phyloP scores from a whole-genome alignment of 1,140 invertebrate genomes.

The Coptotermes formosanus region DNA sequence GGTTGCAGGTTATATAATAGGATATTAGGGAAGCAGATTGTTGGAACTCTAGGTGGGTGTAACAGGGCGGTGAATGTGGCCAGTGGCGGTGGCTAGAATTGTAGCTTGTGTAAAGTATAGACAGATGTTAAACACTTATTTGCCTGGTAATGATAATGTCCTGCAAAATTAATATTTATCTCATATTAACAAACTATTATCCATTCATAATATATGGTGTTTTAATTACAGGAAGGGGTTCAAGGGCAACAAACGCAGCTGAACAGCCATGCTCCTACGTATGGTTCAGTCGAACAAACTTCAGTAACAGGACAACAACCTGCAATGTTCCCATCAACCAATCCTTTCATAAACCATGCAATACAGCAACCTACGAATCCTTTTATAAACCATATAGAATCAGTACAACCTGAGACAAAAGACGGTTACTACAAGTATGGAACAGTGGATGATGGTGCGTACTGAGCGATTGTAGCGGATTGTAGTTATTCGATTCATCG shows the following conservation, averaged over 20 bases:
- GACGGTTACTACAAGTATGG: conserved; percentile 54
- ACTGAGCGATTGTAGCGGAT: conserved; percentile 43
- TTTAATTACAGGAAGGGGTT: conserved; percentile 22
- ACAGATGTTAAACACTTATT: too few relatives aligned
- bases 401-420: conserved; percentile 59
- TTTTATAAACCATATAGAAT: conserved; percentile 45
- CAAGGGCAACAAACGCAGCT: conserved; percentile 28
- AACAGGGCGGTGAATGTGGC: too few relatives aligned
- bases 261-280: conserved; percentile 42
- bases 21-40: too few relatives aligned
- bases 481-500: neutral
- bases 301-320: conserved; percentile 40
- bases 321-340: conserved; percentile 30
- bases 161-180: neutral
- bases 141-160: too few relatives aligned
- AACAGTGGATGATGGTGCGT: conserved; percentile 55
- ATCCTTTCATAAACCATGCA: conserved; percentile 13
- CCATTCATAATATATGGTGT: neutral
- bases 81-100: too few relatives aligned
- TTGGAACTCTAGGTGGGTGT: too few relatives aligned
- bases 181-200: neutral
- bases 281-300: conserved; percentile 45
- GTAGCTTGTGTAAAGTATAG: too few relatives aligned
- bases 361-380: neutral
- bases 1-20: too few relatives aligned